Base-by-base conservation (phyloP, 2,888 invertebrate species). In the Chironomus riparius region DNA sequence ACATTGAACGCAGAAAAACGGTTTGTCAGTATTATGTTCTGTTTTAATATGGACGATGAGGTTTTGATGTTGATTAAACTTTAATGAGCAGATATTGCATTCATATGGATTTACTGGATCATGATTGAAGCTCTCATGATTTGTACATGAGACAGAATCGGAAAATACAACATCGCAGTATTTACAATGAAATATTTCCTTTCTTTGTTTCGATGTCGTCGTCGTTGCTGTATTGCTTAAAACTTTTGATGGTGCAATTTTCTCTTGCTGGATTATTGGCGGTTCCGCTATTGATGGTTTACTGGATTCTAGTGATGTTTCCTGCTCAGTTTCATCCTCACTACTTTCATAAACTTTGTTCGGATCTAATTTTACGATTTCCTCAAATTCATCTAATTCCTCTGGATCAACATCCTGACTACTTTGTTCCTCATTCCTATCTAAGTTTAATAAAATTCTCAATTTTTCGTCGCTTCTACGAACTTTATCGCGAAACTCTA, bases 341-440 rank as follows among this genome's bases (percentile, higher is more conserved):
- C 76, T 69, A 50, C 76, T 76, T 12, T 68, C 76, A 28, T 76
- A 76, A n/a, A 76, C 18, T 56, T 76, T 68, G 15, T 76, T 76
- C 12, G 76, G 76, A 50, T 76, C 68, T 21, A 76, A 38, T n/a
- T 10, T 76, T 2, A 76, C 62, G 15, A 69, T 47, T 69, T 68
- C 76, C 6, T 69, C 68, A 3, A 47, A 47, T 6, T 74, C 76
- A 18, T 76, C 75, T 48, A 24, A 28, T 6, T 12, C 21, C n/a
- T 74, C 74, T 10, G 15, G 61, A n/a, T 38, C 56, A 4, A 5
- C 38, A 15, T 69, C 21, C 38, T 1, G 38, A 10, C 38, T 38
- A 38, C 4, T 38, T 38, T 38, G 38, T 38, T 38, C 38, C 38
- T 38, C 38, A 38, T 38, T 38, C 4, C 38, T 38, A 18, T 65